Percentiles rank a stretch among this genome's conserved stretches.
phyloP scores from a whole-genome alignment of 2,888 invertebrate species.

The Nasonia oneida region DNA sequence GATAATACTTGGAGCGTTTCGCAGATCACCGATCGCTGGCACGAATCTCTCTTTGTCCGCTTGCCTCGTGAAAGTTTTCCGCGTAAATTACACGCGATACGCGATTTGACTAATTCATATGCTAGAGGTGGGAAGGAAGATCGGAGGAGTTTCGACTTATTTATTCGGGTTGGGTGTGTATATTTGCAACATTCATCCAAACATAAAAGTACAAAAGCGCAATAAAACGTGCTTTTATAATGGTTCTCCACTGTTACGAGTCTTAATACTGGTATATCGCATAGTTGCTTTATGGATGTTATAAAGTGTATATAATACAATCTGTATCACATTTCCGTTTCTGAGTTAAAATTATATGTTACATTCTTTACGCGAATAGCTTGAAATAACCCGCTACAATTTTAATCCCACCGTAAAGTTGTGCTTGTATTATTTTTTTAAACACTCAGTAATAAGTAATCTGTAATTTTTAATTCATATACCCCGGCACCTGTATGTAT shows the following conservation, averaged over 20 bases:
- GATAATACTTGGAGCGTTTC: not conserved
- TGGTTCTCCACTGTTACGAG: not conserved
- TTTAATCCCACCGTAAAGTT: not conserved
- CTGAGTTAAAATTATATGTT: too few relatives aligned
- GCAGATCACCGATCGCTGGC: not conserved
- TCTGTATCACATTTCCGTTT: too few relatives aligned
- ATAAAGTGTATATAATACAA: too few relatives aligned
- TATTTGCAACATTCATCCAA: not conserved
- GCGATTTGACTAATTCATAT: not conserved
- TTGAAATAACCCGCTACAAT: not conserved
- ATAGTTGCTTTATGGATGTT: too few relatives aligned
- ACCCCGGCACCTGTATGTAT: not conserved
- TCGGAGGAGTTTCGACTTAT: not conserved
- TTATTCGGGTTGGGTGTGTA: not conserved
- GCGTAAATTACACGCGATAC: not conserved
- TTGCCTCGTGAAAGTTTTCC: not conserved
- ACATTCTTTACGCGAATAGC: too few relatives aligned
- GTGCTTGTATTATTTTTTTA: too few relatives aligned
- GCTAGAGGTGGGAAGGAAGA: not conserved
- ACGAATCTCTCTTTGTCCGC: not conserved
- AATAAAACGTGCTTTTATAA: not conserved
- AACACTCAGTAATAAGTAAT: too few relatives aligned
- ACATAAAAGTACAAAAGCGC: not conserved
- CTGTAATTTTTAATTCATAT: not conserved
- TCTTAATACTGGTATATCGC: not conserved